Percentiles rank a stretch among this genome's conserved stretches.
phyloP scores from a whole-genome alignment of 2,113 vertebrate genomes.

The Plecturocebus donacophilus region DNA sequence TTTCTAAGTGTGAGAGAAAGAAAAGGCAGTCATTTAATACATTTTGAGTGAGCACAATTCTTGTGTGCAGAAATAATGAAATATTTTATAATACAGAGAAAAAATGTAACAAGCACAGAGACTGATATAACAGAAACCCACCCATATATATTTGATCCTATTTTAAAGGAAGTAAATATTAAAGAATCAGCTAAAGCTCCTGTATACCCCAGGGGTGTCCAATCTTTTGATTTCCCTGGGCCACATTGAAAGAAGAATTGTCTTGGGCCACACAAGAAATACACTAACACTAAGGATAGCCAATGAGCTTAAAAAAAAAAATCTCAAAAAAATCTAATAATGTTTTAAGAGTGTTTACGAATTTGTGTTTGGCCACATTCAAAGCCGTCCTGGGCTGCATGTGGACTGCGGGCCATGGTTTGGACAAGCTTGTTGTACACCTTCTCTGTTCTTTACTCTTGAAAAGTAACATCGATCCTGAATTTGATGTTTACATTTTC shows the following conservation, averaged over 20 bases:
- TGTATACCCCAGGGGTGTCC: neutral
- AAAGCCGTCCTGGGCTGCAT: too few relatives aligned
- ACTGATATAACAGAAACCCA: neutral
- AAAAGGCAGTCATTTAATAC: neutral
- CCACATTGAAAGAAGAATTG: too few relatives aligned
- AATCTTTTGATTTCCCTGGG: too few relatives aligned
- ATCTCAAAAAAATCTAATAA: too few relatives aligned
- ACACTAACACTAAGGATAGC: too few relatives aligned
- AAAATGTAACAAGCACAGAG: neutral
- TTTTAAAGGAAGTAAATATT: neutral
- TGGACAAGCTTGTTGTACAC: too few relatives aligned
- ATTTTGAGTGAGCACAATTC: neutral
- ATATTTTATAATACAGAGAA: neutral
- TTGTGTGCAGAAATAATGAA: conserved; percentile 16
- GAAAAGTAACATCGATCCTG: neutral
- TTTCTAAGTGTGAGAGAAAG: neutral
- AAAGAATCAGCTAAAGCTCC: neutral
- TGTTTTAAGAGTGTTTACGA: too few relatives aligned
- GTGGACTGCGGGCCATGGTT: too few relatives aligned
- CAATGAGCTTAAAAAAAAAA: too few relatives aligned
- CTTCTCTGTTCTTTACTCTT: neutral
- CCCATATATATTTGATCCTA: neutral
- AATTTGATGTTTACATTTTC: neutral
- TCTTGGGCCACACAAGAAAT: too few relatives aligned
- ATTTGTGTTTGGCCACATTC: too few relatives aligned